Conservation (phyloP, 2,888 invertebrate genomes). For the Pardosa pseudoannulata region DNA sequence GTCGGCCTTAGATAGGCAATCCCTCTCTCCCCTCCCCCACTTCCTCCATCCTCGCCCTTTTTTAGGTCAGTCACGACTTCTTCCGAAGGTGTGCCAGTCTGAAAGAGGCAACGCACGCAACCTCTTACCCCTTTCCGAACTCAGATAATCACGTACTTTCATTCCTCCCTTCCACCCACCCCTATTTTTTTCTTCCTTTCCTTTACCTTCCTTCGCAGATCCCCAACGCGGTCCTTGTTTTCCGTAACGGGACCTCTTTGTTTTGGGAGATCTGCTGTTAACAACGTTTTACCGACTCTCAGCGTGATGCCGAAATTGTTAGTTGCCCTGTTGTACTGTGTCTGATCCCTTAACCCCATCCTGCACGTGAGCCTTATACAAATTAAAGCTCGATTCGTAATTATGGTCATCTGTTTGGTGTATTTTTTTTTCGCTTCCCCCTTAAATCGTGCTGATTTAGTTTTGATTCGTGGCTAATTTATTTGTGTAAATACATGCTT, state of each 20-base stretch:
- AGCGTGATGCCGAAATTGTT: conserved; percentile 41
- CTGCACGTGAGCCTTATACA: conserved; percentile 48
- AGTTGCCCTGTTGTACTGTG: conserved; percentile 14
- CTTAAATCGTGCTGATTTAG: neutral
- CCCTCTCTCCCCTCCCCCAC: neutral
- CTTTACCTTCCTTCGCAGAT: too few relatives aligned
- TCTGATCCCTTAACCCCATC: conserved; percentile 22
- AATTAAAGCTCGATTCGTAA: conserved; percentile 53
- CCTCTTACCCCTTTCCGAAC: conserved; percentile 24
- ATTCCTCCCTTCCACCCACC: neutral
- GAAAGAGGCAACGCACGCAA: conserved; percentile 21
- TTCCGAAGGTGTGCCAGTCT: conserved; percentile 46
- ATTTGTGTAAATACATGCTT: conserved; percentile 11
- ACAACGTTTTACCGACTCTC: neutral
- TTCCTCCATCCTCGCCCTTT: neutral
- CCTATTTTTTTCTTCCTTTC: neutral
- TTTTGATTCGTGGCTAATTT: conserved; percentile 12
- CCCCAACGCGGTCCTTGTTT: conserved; percentile 13
- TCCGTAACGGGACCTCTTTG: conserved; percentile 9
- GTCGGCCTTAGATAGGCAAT: neutral
- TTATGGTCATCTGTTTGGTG: conserved; percentile 20
- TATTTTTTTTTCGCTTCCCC: neutral
- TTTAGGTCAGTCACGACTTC: conserved; percentile 67
- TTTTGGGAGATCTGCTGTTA: neutral
- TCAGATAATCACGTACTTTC: conserved; percentile 4